Conservation (phyloP, 2,888 invertebrate species). For the Aphodius sticticus region DNA sequence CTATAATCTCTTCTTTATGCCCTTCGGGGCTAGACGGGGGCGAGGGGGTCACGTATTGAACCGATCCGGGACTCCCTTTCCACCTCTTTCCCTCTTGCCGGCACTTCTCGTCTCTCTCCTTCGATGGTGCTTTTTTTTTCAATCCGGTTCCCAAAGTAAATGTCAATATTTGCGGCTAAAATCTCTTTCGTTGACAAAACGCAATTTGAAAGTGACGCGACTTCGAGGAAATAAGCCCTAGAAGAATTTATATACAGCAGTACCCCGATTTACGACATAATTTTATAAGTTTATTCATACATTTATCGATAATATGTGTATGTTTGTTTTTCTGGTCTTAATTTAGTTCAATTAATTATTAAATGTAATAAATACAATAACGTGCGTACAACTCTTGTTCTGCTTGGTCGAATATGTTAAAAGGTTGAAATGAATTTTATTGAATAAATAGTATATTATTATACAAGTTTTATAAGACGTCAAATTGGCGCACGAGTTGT, state of each 20-base stretch:
- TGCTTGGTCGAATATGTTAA: too few relatives aligned
- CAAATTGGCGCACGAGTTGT: too few relatives aligned
- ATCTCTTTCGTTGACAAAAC: conserved; percentile 23
- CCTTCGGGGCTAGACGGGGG: not conserved
- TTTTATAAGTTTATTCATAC: too few relatives aligned
- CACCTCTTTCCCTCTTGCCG: not conserved
- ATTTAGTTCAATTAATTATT: too few relatives aligned
- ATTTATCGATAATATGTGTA: too few relatives aligned
- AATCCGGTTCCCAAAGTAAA: conserved; percentile 27
- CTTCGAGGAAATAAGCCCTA: not conserved
- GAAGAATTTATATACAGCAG: not conserved
- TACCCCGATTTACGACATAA: too few relatives aligned
- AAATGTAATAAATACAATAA: too few relatives aligned
- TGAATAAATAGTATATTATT: too few relatives aligned
- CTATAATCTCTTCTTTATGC: conserved; percentile 6
- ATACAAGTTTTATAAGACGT: too few relatives aligned
- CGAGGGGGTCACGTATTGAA: conserved; percentile 12
- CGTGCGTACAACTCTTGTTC: too few relatives aligned
- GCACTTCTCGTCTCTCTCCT: not conserved
- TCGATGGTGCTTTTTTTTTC: not conserved
- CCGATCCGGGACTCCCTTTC: not conserved
- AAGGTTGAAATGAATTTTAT: too few relatives aligned
- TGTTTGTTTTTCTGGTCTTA: too few relatives aligned
- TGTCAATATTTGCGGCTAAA: conserved; percentile 33
- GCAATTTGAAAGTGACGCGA: conserved; percentile 15